phyloP scores from a whole-genome alignment of 2,113 vertebrate species.

The Cisticola juncidis region DNA sequence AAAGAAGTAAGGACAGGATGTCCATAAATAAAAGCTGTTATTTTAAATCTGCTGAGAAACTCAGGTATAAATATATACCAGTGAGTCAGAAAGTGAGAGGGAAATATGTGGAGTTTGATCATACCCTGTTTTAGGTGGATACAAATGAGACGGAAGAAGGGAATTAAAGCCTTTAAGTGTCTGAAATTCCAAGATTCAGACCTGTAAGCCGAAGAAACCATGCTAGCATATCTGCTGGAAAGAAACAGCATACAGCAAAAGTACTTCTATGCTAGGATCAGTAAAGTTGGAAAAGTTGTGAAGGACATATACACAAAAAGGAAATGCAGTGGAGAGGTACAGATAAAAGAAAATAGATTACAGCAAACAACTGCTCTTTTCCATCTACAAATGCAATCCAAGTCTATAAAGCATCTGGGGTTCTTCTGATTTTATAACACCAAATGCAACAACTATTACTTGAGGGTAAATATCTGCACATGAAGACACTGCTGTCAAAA shows the following conservation, averaged over 20 bases:
- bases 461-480: background rate
- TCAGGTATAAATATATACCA: constrained; percentile 27
- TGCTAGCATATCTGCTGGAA: background rate
- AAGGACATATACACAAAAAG: background rate
- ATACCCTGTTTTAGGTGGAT: background rate
- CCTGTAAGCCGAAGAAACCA: background rate
- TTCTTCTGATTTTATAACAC: background rate
- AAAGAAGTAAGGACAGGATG: background rate
- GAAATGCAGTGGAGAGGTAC: background rate
- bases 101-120: constrained; percentile 9
- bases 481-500: background rate
- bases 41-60: constrained; percentile 44
- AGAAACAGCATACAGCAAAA: background rate
- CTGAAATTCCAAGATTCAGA: background rate
- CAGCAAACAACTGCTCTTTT: background rate
- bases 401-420: background rate
- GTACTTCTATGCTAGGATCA: background rate
- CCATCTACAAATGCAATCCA: background rate
- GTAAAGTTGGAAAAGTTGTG: background rate
- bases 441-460: background rate
- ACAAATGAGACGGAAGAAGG: background rate
- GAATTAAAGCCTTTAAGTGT: background rate
- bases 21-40: constrained; percentile 46
- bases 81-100: constrained; percentile 44
- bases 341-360: background rate